Evolutionary conservation across 1,140 invertebrate genomes (phyloP).

Genomic region (Scaptomyza graminum): DNA sequence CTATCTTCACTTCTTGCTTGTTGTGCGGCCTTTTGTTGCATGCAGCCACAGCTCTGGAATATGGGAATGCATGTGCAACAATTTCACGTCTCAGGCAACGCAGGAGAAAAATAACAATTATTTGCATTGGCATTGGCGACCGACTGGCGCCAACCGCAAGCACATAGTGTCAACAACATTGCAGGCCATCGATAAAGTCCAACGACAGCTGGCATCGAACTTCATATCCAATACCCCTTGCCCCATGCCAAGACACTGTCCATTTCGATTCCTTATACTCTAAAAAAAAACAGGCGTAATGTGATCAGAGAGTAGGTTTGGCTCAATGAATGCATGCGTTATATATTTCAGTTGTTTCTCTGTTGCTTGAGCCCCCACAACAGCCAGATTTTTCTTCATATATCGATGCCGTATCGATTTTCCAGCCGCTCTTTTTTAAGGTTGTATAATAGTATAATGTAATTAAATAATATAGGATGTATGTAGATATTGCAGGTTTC

Average conservation of each 20-base stretch:
- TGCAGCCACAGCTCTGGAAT: too few species aligned
- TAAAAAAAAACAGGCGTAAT: constrained; percentile 8
- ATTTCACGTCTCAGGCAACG: constrained; percentile 54
- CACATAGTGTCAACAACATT: constrained; percentile 80
- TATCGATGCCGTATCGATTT: background rate
- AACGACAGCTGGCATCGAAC: constrained; percentile 43
- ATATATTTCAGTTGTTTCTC: constrained; percentile 8
- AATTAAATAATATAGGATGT: too few species aligned
- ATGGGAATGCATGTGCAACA: constrained; percentile 43
- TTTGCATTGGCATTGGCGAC: constrained; percentile 62
- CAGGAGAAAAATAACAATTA: constrained; percentile 19
- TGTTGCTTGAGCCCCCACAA: too few species aligned
- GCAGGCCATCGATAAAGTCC: constrained; percentile 72
- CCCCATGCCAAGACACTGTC: background rate
- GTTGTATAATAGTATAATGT: too few species aligned
- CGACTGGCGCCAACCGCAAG: constrained; percentile 49
- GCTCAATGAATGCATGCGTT: background rate
- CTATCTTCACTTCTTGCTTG: background rate
- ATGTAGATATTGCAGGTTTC: too few species aligned
- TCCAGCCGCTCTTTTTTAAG: background rate
- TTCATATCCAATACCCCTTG: constrained; percentile 4
- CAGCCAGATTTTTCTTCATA: background rate
- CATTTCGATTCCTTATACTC: constrained; percentile 3
- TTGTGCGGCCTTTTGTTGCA: constrained; percentile 20
- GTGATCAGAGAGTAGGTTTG: constrained; percentile 23